These are phyloP conservation scores for Tenthredo distinguenda DNA, from an alignment of 2,888 invertebrate species.

Conservation along the genomic window DNA sequence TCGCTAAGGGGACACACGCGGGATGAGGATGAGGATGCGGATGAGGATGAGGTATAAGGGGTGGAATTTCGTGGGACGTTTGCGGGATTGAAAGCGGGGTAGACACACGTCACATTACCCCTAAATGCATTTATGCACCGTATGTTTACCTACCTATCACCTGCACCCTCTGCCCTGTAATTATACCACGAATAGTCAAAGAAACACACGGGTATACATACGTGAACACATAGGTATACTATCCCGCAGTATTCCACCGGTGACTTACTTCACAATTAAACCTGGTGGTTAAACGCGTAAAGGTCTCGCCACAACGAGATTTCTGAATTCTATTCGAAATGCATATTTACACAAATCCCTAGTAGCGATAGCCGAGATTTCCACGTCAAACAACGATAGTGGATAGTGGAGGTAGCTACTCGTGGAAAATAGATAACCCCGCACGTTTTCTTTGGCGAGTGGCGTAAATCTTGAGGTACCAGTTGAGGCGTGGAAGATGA, in stretches of 20 bases:
- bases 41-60: slow-evolving; percentile 25
- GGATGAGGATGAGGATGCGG: neutral
- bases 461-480: slow-evolving; percentile 76
- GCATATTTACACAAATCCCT: neutral
- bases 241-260: neutral
- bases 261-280: slow-evolving; percentile 14
- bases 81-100: slow-evolving; percentile 69
- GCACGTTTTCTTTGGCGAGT: slow-evolving; percentile 50
- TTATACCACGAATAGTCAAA: slow-evolving; percentile 29
- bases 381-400: neutral
- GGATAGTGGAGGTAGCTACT: neutral
- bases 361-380: neutral
- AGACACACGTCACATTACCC: slow-evolving; percentile 73
- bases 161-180: slow-evolving; percentile 8
- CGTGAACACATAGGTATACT: neutral
- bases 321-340: neutral
- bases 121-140: slow-evolving; percentile 70
- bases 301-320: neutral
- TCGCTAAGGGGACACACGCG: slow-evolving; percentile 31
- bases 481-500: slow-evolving; percentile 75
- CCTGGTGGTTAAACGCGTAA: neutral
- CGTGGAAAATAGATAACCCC: slow-evolving; percentile 47
- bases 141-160: slow-evolving; percentile 51
- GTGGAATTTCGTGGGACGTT: slow-evolving; percentile 58
- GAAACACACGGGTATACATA: neutral